Percentiles rank a stretch among this genome's conserved stretches.
These are phyloP conservation scores for Syngnathus rostellatus DNA, from an alignment of 2,797 vertebrate genomes.

Conservation along the genomic window DNA sequence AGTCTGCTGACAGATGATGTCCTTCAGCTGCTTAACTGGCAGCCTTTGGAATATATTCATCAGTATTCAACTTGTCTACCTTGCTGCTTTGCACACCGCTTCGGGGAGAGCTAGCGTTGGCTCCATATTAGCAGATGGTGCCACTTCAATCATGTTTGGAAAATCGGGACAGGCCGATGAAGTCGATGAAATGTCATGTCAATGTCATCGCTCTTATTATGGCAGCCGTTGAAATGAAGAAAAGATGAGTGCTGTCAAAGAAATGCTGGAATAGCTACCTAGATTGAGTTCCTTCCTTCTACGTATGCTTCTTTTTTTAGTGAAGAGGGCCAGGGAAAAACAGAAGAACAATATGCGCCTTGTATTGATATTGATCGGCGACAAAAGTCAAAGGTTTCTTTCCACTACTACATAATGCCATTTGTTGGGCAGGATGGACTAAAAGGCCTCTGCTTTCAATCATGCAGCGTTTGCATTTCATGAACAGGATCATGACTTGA, in stretches of 20 bases:
- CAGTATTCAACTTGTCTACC: slow-evolving; percentile 10
- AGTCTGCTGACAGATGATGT: slow-evolving; percentile 1
- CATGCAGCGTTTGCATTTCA: not conserved
- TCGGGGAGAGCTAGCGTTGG: no score
- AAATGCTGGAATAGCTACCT: not conserved
- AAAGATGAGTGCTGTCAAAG: not conserved
- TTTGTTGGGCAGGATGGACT: not conserved
- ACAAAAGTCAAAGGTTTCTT: not conserved
- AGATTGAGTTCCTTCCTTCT: not conserved
- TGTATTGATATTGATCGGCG: not conserved
- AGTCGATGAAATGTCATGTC: not conserved
- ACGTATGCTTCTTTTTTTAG: not conserved
- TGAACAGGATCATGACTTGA: not conserved
- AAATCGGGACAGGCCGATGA: not conserved
- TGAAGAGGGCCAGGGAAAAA: not conserved
- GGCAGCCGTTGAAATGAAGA: not conserved
- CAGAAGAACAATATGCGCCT: not conserved
- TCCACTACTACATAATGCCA: not conserved
- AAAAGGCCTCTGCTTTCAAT: not conserved
- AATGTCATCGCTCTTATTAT: not conserved
- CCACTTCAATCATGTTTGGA: no score
- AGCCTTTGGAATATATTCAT: slow-evolving; percentile 18
- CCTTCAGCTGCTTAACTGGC: slow-evolving; percentile 19
- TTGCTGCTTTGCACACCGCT: slow-evolving; percentile 7
- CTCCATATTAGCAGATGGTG: no score